These are phyloP conservation scores for Pipa parva DNA, from an alignment of 2,113 vertebrate species.

Conservation along the genomic window DNA sequence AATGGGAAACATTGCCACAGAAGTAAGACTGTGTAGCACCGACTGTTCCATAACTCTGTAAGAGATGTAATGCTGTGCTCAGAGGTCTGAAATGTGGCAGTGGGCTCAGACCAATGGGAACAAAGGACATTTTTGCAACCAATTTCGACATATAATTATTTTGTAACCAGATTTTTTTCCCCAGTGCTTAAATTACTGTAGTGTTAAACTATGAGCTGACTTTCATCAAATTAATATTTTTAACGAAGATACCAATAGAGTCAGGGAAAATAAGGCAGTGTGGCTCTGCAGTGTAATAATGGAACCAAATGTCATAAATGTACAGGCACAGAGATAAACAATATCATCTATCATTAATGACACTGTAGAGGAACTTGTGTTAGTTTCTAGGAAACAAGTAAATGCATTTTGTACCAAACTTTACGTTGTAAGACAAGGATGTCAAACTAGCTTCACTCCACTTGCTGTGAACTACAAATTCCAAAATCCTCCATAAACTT, in stretches of 20 bases:
- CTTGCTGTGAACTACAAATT: too few relatives aligned
- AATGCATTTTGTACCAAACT: background rate
- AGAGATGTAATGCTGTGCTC: conserved; percentile 13
- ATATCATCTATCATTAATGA: background rate
- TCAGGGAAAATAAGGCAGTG: background rate
- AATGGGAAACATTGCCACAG: conserved; percentile 49
- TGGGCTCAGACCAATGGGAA: background rate
- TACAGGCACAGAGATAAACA: conserved; percentile 7
- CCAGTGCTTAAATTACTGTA: too few relatives aligned
- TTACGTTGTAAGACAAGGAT: background rate
- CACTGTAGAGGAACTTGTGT: background rate
- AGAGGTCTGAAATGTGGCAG: conserved; percentile 32
- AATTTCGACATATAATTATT: background rate
- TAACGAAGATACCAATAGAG: background rate
- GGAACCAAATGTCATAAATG: conserved; percentile 10
- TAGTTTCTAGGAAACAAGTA: background rate
- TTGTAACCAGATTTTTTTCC: background rate
- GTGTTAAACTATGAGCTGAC: too few relatives aligned
- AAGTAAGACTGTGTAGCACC: conserved; percentile 25
- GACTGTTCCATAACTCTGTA: conserved; percentile 36
- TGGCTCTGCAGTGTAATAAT: conserved; percentile 1
- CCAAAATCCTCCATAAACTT: too few relatives aligned
- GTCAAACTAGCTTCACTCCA: too few relatives aligned
- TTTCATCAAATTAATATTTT: too few relatives aligned
- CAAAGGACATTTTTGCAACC: background rate